A percentile compares a stretch with the other conserved stretches of the same genome.
These are phyloP conservation scores for Tubulanus polymorphus DNA, from an alignment of 2,888 invertebrate species.

Conservation along the genomic window DNA sequence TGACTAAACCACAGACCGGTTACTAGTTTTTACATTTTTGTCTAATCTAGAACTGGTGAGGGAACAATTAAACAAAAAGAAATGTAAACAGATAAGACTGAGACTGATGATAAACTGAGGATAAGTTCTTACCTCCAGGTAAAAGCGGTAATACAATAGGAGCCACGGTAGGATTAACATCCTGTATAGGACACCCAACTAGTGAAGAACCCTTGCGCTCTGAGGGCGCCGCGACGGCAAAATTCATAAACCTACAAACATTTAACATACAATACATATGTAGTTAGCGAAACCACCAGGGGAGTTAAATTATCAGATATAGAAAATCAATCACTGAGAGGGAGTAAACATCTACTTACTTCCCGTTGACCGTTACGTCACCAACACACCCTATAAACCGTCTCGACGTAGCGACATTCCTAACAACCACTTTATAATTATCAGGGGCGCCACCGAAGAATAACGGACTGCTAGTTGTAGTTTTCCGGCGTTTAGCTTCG, in stretches of 20 bases:
- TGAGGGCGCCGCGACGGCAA: constrained; percentile 62
- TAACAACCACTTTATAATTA: constrained; percentile 56
- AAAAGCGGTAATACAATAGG: constrained; percentile 8
- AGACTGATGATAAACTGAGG: neutral
- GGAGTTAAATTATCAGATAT: neutral
- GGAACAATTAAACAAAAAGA: neutral
- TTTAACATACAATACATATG: constrained; percentile 2
- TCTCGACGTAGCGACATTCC: constrained; percentile 49
- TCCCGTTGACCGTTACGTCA: constrained; percentile 83
- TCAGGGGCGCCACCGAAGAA: constrained; percentile 83
- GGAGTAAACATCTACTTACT: constrained; percentile 51
- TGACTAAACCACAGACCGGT: too few species aligned
- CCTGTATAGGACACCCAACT: constrained; percentile 34
- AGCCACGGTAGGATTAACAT: constrained; percentile 13
- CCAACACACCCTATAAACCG: constrained; percentile 86
- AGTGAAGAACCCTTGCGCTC: constrained; percentile 50
- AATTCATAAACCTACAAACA: constrained; percentile 61
- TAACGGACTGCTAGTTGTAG: constrained; percentile 66
- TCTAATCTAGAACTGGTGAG: too few species aligned
- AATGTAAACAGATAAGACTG: neutral
- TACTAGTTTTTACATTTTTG: too few species aligned
- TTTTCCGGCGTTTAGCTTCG: constrained; percentile 27
- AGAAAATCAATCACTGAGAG: neutral
- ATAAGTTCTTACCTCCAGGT: neutral
- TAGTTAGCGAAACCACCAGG: neutral